These are phyloP conservation scores for Doris montereyensis DNA, from an alignment of 2,888 invertebrate genomes.

Conservation along the genomic window DNA sequence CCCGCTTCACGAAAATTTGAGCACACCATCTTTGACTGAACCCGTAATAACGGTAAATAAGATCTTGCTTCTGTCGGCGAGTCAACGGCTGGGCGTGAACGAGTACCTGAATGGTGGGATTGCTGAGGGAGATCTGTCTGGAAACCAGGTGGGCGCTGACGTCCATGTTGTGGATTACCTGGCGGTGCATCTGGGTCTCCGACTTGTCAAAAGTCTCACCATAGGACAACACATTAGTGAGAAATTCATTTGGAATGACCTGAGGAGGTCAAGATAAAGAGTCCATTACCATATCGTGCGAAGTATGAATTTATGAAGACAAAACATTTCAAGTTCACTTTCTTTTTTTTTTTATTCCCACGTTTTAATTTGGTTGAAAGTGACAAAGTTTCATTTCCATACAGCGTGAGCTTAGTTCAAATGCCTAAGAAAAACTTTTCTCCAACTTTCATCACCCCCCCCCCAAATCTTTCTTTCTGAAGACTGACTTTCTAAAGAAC, in stretches of 20 bases:
- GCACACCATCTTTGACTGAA: slow-evolving; percentile 61
- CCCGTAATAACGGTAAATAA: slow-evolving; percentile 42
- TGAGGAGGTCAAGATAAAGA: background rate
- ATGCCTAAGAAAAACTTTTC: no score
- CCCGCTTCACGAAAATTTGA: slow-evolving; percentile 69
- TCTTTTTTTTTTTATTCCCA: no score
- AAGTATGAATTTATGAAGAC: no score
- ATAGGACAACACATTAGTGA: slow-evolving; percentile 28
- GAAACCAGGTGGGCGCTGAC: slow-evolving; percentile 96
- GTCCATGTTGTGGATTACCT: slow-evolving; percentile 77
- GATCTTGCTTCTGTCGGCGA: slow-evolving; percentile 41
- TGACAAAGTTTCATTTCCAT: no score
- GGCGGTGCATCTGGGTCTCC: slow-evolving; percentile 49
- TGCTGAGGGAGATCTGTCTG: slow-evolving; percentile 87
- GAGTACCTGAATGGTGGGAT: slow-evolving; percentile 91
- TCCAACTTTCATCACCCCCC: no score
- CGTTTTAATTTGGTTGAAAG: no score
- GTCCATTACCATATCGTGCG: no score
- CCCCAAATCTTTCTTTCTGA: no score
- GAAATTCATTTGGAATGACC: slow-evolving; percentile 37
- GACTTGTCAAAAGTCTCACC: slow-evolving; percentile 36
- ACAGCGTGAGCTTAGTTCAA: no score
- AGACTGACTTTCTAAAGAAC: no score
- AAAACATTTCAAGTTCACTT: no score
- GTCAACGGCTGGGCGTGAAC: slow-evolving; percentile 84